Conservation (phyloP, 1,140 invertebrate species). For the Coptotermes formosanus region DNA sequence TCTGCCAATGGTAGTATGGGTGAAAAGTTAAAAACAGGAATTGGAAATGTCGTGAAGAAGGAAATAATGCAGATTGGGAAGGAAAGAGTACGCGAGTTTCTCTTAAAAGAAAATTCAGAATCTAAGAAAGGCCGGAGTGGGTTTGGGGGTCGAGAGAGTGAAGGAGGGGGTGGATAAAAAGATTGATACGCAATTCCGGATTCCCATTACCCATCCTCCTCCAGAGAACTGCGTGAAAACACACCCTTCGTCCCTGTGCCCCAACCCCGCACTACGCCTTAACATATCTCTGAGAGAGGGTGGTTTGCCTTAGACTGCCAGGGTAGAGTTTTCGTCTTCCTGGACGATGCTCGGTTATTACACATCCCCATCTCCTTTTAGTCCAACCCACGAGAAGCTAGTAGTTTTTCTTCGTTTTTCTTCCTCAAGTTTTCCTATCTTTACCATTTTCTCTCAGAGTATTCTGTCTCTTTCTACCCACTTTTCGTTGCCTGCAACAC, state of each 20-base stretch:
- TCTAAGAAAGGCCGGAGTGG: background rate
- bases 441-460: background rate
- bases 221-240: background rate
- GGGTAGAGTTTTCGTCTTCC: background rate
- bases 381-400: background rate
- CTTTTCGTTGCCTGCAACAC: background rate
- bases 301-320: slow-evolving; percentile 20
- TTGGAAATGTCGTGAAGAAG: slow-evolving; percentile 5
- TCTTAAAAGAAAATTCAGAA: background rate
- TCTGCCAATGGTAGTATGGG: background rate
- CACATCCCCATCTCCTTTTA: background rate
- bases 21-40: slow-evolving; percentile 8
- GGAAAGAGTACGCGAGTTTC: background rate
- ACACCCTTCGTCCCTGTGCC: background rate
- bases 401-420: slow-evolving; percentile 12
- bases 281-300: slow-evolving; percentile 20
- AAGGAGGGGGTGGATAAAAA: slow-evolving; percentile 21
- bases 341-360: slow-evolving; percentile 3
- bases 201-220: slow-evolving; percentile 32
- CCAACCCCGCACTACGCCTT: background rate
- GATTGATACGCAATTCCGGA: slow-evolving; percentile 32
- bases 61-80: slow-evolving; percentile 29
- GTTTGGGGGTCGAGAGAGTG: background rate
- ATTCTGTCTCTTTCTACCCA: background rate
- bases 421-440: background rate